Evolutionary conservation across 2,888 invertebrate genomes (phyloP), one percentile per base, ranked within the genome.

Genomic region (Panorpa germanica): DNA sequence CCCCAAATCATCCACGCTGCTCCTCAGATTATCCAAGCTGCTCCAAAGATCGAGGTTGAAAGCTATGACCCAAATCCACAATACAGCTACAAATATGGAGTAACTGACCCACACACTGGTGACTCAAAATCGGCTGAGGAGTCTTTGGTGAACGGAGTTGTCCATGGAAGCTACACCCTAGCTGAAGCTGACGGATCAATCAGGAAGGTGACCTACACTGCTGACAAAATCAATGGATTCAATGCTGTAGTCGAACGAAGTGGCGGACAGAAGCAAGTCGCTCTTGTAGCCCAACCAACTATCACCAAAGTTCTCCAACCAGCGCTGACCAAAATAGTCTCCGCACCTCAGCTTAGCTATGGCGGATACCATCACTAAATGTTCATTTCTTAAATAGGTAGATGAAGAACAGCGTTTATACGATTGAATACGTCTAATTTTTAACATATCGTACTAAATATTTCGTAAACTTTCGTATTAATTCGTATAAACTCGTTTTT

Each of bases 31-130:
- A n/a, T n/a, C n/a, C n/a, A n/a, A n/a, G n/a, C n/a, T n/a, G n/a
- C n/a, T n/a, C n/a, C n/a, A n/a, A n/a, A n/a, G n/a, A n/a, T n/a
- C n/a, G n/a, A n/a, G n/a, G 41, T 37, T 33, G 37, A 43, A 29
- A 44, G 44, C 32, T 52, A 52, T 42, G 63, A 62, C 45, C 59
- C 63, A 21, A 57, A 63, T 48, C 63, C 63, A 31, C 57, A 60
- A 41, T 64, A 64, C 49, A 57, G 55, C 39, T 64, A 53, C 50
- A 59, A 57, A 36, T 64, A 64, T 38, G 59, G 59, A 43, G 57
- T 64, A 23, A 56, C 63, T 42, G 64, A 64, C 42, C 45, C 50
- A 7, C 43, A 53, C 21, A 62, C 62, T 9, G 62, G 62, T 1
- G 62, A 62, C 46, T 59, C 59, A 39, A 62, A 62, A 40, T 57